Evolutionary conservation across 2,888 invertebrate genomes (phyloP).

Genomic region (Cremastobaeus sp.): DNA sequence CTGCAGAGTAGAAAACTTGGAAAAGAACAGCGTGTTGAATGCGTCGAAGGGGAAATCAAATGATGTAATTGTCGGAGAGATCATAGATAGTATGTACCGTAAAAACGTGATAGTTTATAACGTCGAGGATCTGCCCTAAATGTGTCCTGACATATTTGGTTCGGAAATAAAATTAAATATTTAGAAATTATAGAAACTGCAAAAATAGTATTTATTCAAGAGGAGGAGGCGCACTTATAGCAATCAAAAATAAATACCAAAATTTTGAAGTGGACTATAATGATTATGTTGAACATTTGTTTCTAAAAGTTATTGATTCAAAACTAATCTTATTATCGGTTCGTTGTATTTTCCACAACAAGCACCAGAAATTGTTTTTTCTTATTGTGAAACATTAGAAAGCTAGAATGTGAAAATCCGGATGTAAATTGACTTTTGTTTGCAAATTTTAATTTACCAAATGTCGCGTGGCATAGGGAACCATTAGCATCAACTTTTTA

Average conservation of each 20-base stretch:
- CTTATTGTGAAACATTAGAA: not conserved
- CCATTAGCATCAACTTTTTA: too few relatives aligned
- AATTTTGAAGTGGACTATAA: not conserved
- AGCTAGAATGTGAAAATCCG: not conserved
- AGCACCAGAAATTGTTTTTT: not conserved
- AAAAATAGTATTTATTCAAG: not conserved
- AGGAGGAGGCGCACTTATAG: slow-evolving; percentile 7
- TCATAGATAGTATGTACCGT: too few relatives aligned
- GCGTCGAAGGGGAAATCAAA: too few relatives aligned
- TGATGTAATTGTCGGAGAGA: too few relatives aligned
- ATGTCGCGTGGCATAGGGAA: too few relatives aligned
- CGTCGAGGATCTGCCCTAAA: too few relatives aligned
- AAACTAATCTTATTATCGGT: not conserved
- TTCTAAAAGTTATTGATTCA: not conserved
- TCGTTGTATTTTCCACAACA: not conserved
- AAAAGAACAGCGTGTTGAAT: too few relatives aligned
- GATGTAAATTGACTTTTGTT: not conserved
- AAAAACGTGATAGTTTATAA: too few relatives aligned
- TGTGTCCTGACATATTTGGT: not conserved
- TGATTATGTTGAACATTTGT: slow-evolving; percentile 5
- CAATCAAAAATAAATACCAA: not conserved
- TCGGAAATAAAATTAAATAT: not conserved
- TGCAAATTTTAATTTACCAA: not conserved
- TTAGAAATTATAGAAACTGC: not conserved
- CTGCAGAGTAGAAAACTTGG: too few relatives aligned